Percentiles rank a stretch among this genome's conserved stretches.
Evolutionary conservation across 2,888 invertebrate species (phyloP).

Genomic region (Antheraea yamamai): DNA sequence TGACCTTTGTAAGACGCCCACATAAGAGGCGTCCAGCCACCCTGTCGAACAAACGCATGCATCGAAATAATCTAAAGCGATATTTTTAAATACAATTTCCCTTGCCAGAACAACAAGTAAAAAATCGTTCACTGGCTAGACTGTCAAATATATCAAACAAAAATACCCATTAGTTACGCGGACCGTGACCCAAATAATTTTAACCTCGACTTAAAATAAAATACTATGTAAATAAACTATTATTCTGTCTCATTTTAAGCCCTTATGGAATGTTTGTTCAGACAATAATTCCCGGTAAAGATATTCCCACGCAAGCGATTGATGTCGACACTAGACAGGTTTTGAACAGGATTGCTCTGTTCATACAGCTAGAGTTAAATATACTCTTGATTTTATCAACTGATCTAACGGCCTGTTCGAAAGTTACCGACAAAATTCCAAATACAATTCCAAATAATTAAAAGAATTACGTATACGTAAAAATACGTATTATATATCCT

Average conservation of each 20-base stretch:
- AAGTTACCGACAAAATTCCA: neutral
- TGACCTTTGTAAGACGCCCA: slow-evolving; percentile 98
- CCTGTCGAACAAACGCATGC: slow-evolving; percentile 77
- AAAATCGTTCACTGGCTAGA: neutral
- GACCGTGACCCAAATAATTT: slow-evolving; percentile 41
- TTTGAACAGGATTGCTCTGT: slow-evolving; percentile 23
- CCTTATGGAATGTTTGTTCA: slow-evolving; percentile 16
- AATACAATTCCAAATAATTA: neutral
- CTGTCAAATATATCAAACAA: slow-evolving; percentile 26
- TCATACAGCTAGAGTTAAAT: slow-evolving; percentile 19
- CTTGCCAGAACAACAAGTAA: neutral
- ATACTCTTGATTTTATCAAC: slow-evolving; percentile 20
- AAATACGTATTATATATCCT: neutral
- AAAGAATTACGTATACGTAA: too few species aligned
- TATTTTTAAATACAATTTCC: neutral
- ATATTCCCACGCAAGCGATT: slow-evolving; percentile 26
- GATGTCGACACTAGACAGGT: slow-evolving; percentile 23
- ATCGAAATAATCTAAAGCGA: neutral
- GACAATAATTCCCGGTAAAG: slow-evolving; percentile 25
- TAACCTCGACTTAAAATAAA: slow-evolving; percentile 43
- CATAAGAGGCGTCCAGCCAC: slow-evolving; percentile 98
- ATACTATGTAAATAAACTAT: slow-evolving; percentile 32
- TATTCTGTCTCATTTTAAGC: slow-evolving; percentile 11
- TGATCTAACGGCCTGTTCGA: slow-evolving; percentile 17
- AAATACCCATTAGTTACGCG: slow-evolving; percentile 37